Conservation (phyloP, 1,140 invertebrate genomes). For the Ceratosolen solmsi region DNA sequence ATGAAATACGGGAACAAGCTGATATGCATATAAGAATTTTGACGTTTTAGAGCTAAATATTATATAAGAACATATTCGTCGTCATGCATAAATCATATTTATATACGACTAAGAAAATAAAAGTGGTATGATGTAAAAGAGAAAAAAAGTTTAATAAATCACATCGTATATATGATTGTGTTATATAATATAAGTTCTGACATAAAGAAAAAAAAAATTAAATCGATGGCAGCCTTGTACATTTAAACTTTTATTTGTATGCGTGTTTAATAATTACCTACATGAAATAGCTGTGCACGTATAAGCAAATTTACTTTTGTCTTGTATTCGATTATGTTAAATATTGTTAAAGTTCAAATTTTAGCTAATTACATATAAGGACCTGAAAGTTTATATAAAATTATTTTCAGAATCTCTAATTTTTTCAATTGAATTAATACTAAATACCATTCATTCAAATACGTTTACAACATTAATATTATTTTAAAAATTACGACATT, state of each 20-base stretch:
- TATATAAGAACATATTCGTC: slow-evolving; percentile 29
- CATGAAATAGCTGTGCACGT: background rate
- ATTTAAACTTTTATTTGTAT: background rate
- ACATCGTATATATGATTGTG: slow-evolving; percentile 28
- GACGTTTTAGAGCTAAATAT: slow-evolving; percentile 34
- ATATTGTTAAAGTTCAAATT: background rate
- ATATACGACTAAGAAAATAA: slow-evolving; percentile 15
- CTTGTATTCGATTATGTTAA: background rate
- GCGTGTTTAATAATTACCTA: background rate
- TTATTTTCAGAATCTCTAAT: too few relatives aligned
- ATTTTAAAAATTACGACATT: too few relatives aligned
- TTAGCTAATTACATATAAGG: background rate
- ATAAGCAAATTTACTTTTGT: background rate
- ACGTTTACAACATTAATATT: too few relatives aligned
- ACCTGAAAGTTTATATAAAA: too few relatives aligned
- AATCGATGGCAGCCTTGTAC: background rate
- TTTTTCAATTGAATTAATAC: too few relatives aligned
- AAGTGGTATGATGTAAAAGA: slow-evolving; percentile 9
- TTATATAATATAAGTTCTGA: slow-evolving; percentile 21
- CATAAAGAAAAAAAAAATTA: slow-evolving; percentile 5
- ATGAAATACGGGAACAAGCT: slow-evolving; percentile 25
- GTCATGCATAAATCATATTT: slow-evolving; percentile 43
- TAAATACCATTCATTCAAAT: too few relatives aligned
- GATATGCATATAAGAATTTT: slow-evolving; percentile 35
- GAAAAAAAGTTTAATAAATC: background rate